Conservation (phyloP, 1,140 invertebrate species). For the Bombus balteatus region DNA sequence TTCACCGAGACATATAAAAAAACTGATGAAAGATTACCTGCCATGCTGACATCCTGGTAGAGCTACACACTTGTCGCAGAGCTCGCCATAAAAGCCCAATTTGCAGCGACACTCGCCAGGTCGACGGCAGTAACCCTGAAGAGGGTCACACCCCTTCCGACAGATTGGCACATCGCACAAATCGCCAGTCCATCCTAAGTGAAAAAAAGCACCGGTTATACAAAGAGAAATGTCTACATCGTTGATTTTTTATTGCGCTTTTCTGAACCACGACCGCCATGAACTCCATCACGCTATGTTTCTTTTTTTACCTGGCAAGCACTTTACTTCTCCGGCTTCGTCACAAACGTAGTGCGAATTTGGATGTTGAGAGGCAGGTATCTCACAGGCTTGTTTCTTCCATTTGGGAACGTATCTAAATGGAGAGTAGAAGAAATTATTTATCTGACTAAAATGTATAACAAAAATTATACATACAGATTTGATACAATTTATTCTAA, state of each 20-base stretch:
- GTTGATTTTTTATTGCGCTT: background rate
- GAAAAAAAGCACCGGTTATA: background rate
- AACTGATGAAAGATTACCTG: constrained; percentile 73
- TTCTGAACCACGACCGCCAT: background rate
- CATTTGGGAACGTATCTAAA: constrained; percentile 89
- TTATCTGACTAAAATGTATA: background rate
- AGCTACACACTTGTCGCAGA: constrained; percentile 92
- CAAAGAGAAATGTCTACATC: background rate
- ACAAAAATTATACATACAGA: background rate
- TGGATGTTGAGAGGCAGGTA: constrained; percentile 92
- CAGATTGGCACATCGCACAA: constrained; percentile 96
- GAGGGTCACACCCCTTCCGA: constrained; percentile 93
- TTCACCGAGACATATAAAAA: background rate
- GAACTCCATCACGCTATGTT: background rate
- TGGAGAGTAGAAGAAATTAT: background rate
- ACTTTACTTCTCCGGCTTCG: constrained; percentile 95
- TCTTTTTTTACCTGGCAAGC: constrained; percentile 86
- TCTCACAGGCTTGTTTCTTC: constrained; percentile 93
- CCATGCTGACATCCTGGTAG: constrained; percentile 93
- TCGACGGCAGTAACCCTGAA: constrained; percentile 96
- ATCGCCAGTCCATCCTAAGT: constrained; percentile 92
- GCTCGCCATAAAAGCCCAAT: constrained; percentile 91
- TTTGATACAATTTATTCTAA: background rate
- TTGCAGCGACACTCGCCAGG: constrained; percentile 93
- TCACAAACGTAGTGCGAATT: constrained; percentile 96